phyloP scores from a whole-genome alignment of 2,888 invertebrate species.

The Rhogogaster chlorosoma region DNA sequence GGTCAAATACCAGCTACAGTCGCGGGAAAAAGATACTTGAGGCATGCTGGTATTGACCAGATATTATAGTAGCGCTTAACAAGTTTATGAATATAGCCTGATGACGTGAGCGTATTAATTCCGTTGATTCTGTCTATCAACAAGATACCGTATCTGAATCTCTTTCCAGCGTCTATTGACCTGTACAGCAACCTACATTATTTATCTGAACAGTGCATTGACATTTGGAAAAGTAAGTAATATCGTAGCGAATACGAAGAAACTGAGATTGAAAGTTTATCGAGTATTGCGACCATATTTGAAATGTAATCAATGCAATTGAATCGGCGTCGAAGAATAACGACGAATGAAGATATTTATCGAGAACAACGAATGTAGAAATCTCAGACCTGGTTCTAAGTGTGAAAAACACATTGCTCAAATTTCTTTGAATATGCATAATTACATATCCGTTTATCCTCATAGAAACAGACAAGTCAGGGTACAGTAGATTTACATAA shows the following conservation, averaged over 20 bases:
- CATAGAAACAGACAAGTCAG: too few species aligned
- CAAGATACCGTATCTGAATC: neutral
- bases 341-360: neutral
- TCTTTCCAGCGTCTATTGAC: neutral
- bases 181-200: neutral
- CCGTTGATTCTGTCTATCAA: neutral
- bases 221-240: neutral
- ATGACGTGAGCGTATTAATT: neutral
- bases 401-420: neutral
- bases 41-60: neutral
- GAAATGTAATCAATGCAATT: neutral
- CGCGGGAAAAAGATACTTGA: neutral
- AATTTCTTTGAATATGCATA: neutral
- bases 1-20: neutral
- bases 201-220: neutral
- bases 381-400: neutral
- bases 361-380: neutral
- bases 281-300: neutral
- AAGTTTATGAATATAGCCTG: conserved; percentile 3
- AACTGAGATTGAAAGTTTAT: neutral
- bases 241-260: neutral
- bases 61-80: neutral
- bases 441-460: neutral
- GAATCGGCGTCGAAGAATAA: neutral
- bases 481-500: neutral